Base-by-base conservation (phyloP, 1,140 invertebrate genomes). In the Sesamia nonagrioides region DNA sequence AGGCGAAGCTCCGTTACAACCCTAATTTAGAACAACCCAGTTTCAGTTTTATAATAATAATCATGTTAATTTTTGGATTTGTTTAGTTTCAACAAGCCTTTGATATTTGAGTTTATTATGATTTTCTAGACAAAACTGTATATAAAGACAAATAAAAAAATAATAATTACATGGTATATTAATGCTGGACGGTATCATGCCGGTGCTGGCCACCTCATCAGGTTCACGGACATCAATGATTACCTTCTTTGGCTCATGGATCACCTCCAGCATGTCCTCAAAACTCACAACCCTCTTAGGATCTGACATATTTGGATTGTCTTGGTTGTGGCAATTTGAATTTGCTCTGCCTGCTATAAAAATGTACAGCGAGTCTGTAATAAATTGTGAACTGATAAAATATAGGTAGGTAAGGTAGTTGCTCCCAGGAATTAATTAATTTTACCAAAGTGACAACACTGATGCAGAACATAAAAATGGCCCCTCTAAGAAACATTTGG, bases 151-250 rank as follows among this genome's bases (percentile, higher is more conserved):
- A 50, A 11, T 13, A 21, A 0, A 21, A 21, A 21, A 8, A 35
- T 35, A 63, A 89, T 89, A 8, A 18, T 92, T 96, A 96, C 97
- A 95, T 82, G 97, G 97, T 85, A 97, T 97, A 84, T 97, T 97
- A 80, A 97, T 97, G 83, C 96, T 97, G 17, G 96, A 95, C 48
- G 97, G 97, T 69, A 97, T 95, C 88, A 95, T 95, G 5, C 97
- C 97, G 66, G 96, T 97, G 82, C 96, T 95, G 73, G 95, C 86
- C 1, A 97, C 92, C 92, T 97, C 97, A 52, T 95, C 89, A 1
- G 96, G 96, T 84, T 97, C 96, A 27, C 97, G 95, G 0, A 97
- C 97, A 93, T 97, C 97, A 80, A 97, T 96, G 7, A 97, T 95
- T 3, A 96, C 83, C 69, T 94, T 94, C 45, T 92, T 87, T 27